Conservation (phyloP, 2,113 vertebrate species). For the Lanius collurio region DNA sequence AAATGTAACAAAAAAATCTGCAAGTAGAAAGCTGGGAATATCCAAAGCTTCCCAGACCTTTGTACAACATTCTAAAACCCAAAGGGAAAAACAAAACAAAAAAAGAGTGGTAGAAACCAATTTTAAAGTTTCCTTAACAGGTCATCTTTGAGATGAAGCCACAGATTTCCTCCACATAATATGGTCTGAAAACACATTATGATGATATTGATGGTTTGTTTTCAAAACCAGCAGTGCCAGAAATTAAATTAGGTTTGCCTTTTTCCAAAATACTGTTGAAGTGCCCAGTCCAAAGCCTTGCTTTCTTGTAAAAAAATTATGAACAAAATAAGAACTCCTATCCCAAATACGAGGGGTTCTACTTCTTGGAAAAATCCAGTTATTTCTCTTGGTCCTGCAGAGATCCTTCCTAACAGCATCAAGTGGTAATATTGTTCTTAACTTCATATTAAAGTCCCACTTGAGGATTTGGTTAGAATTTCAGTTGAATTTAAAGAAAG, state of each 20-base stretch:
- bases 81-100: constrained; percentile 27
- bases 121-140: constrained; percentile 8
- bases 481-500: neutral
- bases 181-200: neutral
- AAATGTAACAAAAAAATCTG: neutral
- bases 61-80: constrained; percentile 3
- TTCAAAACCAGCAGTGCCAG: neutral
- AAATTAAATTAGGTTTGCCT: neutral
- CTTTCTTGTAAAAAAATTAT: neutral
- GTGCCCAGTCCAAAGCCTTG: neutral
- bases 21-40: constrained; percentile 24
- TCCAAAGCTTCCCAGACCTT: constrained; percentile 1
- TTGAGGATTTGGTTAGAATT: neutral
- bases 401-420: neutral
- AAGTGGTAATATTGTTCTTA: neutral
- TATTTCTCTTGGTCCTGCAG: neutral
- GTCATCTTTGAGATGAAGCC: neutral
- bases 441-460: neutral
- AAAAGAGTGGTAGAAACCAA: neutral
- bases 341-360: neutral
- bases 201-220: neutral
- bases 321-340: neutral
- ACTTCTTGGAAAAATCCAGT: neutral
- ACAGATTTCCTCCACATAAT: constrained; percentile 3
- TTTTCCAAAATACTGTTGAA: neutral